These are phyloP conservation scores for Phyllotis vaccarum DNA, from an alignment of 2,797 vertebrate genomes.

Conservation along the genomic window DNA sequence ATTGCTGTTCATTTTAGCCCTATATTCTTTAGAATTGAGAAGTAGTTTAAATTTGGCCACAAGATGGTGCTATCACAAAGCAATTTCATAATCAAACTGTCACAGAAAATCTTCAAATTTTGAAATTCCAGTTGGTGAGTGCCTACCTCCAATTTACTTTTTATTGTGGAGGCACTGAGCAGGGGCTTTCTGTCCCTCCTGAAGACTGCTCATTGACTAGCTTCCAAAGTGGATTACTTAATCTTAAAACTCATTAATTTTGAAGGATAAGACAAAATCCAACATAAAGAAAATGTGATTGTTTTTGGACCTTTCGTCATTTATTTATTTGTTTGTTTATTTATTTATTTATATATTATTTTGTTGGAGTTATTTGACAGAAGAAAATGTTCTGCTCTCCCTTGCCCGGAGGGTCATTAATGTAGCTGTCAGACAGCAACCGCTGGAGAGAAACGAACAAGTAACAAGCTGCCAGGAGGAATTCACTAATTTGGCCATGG, in stretches of 20 bases:
- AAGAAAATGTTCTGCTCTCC: background rate
- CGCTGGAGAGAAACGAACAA: background rate
- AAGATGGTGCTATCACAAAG: slow-evolving; percentile 71
- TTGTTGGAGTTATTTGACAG: background rate
- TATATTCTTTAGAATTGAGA: background rate
- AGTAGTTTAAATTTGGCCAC: slow-evolving; percentile 49
- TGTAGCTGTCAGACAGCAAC: background rate
- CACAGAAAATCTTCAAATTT: background rate
- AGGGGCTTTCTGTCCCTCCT: background rate
- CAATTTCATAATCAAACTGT: slow-evolving; percentile 27
- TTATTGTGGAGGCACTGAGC: background rate
- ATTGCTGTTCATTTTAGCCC: background rate
- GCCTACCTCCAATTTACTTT: background rate
- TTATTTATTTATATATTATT: too few species aligned
- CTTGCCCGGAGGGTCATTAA: background rate
- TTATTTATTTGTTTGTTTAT: background rate
- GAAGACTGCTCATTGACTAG: background rate
- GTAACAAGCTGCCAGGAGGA: background rate
- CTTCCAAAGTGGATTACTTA: background rate
- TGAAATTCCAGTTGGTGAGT: background rate
- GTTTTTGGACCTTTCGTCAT: background rate
- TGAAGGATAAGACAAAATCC: background rate
- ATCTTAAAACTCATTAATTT: background rate
- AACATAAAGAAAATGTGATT: background rate
- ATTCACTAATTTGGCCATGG: slow-evolving; percentile 1